These are phyloP conservation scores for Leucozona laternaria DNA, from an alignment of 2,888 invertebrate species.

Conservation along the genomic window DNA sequence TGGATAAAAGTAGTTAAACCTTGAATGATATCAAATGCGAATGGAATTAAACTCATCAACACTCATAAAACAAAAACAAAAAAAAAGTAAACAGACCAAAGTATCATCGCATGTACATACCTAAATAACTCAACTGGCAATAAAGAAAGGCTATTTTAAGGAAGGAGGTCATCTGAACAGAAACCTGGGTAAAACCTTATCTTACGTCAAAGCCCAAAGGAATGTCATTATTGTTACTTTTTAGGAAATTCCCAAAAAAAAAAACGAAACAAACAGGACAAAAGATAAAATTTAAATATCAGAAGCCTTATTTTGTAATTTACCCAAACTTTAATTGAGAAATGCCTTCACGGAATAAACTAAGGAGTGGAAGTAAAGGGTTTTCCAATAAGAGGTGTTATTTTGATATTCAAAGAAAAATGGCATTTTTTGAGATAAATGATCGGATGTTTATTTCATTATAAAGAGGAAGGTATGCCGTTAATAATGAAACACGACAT, in stretches of 20 bases:
- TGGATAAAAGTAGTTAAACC: conserved; percentile 29
- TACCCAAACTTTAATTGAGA: not conserved
- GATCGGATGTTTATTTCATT: too few relatives aligned
- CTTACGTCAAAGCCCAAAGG: conserved; percentile 25
- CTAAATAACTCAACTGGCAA: not conserved
- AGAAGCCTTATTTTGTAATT: not conserved
- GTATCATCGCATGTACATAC: not conserved
- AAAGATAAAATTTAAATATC: not conserved
- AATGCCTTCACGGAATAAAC: not conserved
- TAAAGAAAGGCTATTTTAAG: not conserved
- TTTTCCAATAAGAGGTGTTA: too few relatives aligned
- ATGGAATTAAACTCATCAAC: not conserved
- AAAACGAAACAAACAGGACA: not conserved
- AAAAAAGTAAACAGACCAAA: conserved; percentile 9
- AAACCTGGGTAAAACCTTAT: conserved; percentile 2
- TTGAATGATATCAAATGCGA: not conserved
- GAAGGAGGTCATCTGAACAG: conserved; percentile 14
- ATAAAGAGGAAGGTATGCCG: too few relatives aligned
- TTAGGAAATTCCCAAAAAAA: not conserved
- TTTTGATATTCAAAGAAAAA: too few relatives aligned
- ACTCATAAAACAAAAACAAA: not conserved
- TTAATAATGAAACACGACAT: too few relatives aligned
- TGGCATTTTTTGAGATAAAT: too few relatives aligned
- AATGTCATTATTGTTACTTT: not conserved
- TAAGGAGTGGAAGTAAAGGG: not conserved